Evolutionary conservation across 2,113 vertebrate species (phyloP), one percentile per base, ranked within the genome.

Genomic region (Triplophysa dalaica): DNA sequence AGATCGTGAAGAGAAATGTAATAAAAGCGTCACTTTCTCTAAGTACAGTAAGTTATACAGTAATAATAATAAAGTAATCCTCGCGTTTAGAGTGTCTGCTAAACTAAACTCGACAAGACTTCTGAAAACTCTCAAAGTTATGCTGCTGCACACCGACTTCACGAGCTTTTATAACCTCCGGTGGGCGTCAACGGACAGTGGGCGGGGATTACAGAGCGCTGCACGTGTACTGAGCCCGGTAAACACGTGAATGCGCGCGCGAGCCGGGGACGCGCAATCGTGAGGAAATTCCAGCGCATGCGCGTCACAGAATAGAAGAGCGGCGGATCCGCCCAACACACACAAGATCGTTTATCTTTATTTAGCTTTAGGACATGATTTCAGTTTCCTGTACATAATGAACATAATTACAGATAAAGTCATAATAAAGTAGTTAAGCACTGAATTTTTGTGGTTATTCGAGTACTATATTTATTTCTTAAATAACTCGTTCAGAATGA

Each of bases 161-260:
- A 38, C 0, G 33, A 50, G 43, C 2, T 0, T 64, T 65, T 65
- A 22, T 65, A 0, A 65, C 52, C 82, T 84, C 48, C 26, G 60
- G 54, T 77, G 78, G 83, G 83, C 67, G 78, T 80, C 75, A n/a
- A 1, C 0, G 5, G 19, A 60, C 4, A 2, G 38, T 29, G 48
- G 89, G 91, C 73, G 87, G 89, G 43, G 83, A 58, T 33, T 45
- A 11, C 0, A 0, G 12, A 2, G 4, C 3, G 14, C 6, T 65
- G 75, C 87, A 90, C 87, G 88, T 90, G 89, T 1, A 83, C 16
- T 61, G 67, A 21, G 2, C 67, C 60, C 83, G 19, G 73, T 86
- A 89, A 90, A 90, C 24, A 87, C 85, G 86, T 0, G 76, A 26
- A 89, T 88, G 87, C 3, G 1, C 24, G 77, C 60, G 63, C 29